Conservation (phyloP, 2,888 invertebrate species). For the Pemphredon lugubris region DNA sequence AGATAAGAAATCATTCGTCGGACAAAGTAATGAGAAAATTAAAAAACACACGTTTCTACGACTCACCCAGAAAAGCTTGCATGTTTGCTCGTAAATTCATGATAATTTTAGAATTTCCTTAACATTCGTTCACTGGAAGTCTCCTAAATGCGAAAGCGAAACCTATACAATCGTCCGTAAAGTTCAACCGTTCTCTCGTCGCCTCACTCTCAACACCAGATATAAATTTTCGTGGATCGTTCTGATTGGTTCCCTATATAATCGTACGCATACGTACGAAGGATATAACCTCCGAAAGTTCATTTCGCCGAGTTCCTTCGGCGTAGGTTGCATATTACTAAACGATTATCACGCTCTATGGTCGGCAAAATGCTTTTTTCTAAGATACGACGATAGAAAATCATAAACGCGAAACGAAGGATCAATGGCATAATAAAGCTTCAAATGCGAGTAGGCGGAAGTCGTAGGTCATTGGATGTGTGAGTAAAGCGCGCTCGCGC, state of each 20-base stretch:
- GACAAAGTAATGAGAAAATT: background rate
- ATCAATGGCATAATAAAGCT: background rate
- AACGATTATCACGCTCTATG: background rate
- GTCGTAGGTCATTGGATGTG: background rate
- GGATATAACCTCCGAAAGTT: constrained; percentile 25
- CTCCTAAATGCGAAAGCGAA: constrained; percentile 19
- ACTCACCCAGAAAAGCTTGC: constrained; percentile 63
- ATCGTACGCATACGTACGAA: constrained; percentile 34
- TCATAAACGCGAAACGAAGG: background rate
- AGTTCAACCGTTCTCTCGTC: constrained; percentile 34
- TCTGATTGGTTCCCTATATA: constrained; percentile 75
- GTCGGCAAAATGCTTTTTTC: background rate
- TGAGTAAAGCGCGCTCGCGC: background rate
- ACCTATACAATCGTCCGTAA: constrained; percentile 47
- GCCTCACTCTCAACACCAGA: constrained; percentile 34
- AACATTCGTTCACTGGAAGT: constrained; percentile 29
- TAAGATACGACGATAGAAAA: background rate
- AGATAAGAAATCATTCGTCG: background rate
- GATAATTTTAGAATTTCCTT: constrained; percentile 6
- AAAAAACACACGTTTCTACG: background rate
- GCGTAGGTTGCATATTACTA: background rate
- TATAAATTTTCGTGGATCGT: constrained; percentile 74
- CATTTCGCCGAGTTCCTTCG: background rate
- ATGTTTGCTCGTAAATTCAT: constrained; percentile 48
- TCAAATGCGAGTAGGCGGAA: constrained; percentile 3